These are phyloP conservation scores for Apistogramma diplotaenia DNA, from an alignment of 2,113 vertebrate species.

Conservation along the genomic window DNA sequence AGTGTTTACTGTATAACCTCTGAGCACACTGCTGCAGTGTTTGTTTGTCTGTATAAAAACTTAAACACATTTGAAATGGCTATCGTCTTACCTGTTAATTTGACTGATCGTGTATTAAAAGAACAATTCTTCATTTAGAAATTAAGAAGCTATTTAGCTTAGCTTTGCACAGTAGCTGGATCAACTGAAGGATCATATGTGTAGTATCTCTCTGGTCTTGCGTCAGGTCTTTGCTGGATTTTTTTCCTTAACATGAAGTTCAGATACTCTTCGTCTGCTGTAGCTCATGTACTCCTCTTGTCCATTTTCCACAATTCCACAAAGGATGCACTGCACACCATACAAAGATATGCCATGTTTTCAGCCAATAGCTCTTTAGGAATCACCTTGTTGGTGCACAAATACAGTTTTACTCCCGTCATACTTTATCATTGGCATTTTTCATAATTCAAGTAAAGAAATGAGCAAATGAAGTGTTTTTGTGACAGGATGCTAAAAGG, in stretches of 20 bases:
- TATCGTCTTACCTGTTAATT: background rate
- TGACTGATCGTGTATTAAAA: background rate
- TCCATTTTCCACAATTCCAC: background rate
- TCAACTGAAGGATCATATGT: too few species aligned
- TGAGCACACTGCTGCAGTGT: background rate
- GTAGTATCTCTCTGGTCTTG: too few species aligned
- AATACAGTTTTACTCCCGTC: too few species aligned
- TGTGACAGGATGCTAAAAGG: too few species aligned
- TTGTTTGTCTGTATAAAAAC: background rate
- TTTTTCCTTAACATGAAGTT: background rate
- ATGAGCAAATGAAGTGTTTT: too few species aligned
- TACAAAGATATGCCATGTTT: too few species aligned
- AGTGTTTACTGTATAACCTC: background rate
- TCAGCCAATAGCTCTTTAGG: background rate
- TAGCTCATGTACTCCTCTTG: accelerated
- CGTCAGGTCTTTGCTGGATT: too few species aligned
- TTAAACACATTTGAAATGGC: background rate
- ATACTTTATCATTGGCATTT: too few species aligned
- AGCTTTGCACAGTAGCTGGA: too few species aligned
- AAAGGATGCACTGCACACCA: background rate
- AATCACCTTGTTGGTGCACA: too few species aligned
- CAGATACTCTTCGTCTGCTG: background rate
- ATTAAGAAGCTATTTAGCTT: background rate
- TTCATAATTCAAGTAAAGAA: too few species aligned
- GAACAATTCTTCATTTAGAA: background rate